Base-by-base conservation (phyloP, 2,888 invertebrate genomes). In the Carterocephalus palaemon region DNA sequence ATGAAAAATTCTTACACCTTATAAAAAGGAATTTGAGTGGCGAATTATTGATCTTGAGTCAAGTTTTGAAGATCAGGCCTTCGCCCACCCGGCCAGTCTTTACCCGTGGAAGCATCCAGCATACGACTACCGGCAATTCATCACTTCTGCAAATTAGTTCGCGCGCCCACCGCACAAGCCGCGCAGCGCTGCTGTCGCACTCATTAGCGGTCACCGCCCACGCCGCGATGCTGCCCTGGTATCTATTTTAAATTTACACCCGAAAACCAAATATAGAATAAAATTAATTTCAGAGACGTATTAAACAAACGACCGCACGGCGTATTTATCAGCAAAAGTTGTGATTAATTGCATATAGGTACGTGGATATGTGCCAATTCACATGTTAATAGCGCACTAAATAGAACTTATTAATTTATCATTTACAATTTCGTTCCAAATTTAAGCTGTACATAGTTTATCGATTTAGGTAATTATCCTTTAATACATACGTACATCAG, bases 81-180 rank as follows among this genome's bases (percentile, higher is more conserved):
- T n/a, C n/a, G 6, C n/a, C 12, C 20, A 31, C 23, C 40, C 45
- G 36, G 41, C 29, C 42, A 3, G 49, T 47, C 42, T 51, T 51
- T 50, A 49, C 40, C 43, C 20, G 40, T 24, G 29, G 43, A 41
- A 47, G 46, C 42, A 42, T 40, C 64, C 56, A 51, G n/a, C n/a
- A 40, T n/a, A 13, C n/a, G 13, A 5, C 12, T 10, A 26, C 37
- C 53, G 60, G 75, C 72, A 72, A 84, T 83, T 79, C 79, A 83
- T 84, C 84, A 82, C 70, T 48, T 58, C 56, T 62, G 64, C 64
- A 74, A 78, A 84, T 82, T 84, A 79, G 83, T 83, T 79, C 75
- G 67, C 72, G 68, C 68, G 59, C 63, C 62, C 54, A 67, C 81
- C 84, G 64, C 84, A 72, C 56, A 64, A 56, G 67, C 75, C 76